Conservation (phyloP, 2,797 vertebrate genomes). For the Echiichthys vipera region DNA sequence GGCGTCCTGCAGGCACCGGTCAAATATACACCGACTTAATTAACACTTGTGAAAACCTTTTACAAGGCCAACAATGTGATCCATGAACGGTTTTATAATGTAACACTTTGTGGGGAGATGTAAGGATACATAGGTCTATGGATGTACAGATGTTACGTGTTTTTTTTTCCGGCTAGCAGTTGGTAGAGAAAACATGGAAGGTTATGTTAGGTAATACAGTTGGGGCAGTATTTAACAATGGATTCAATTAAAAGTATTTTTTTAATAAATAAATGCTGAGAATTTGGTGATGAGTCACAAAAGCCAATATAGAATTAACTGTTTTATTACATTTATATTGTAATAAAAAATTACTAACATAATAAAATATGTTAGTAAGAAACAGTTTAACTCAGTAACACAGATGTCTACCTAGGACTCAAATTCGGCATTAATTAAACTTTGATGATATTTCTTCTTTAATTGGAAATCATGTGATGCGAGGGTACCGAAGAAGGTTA, state of each 20-base stretch:
- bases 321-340: too few relatives aligned
- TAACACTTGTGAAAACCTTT: slow-evolving; percentile 71
- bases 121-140: not conserved
- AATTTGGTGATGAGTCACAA: not conserved
- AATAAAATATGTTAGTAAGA: not conserved
- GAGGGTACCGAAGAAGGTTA: slow-evolving; percentile 23
- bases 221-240: not conserved
- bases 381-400: not conserved
- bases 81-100: slow-evolving; percentile 35
- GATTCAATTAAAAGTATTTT: too few relatives aligned
- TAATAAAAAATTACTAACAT: too few relatives aligned
- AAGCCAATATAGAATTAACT: not conserved
- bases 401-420: not conserved
- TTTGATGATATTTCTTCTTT: slow-evolving; percentile 19
- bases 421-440: slow-evolving; percentile 6
- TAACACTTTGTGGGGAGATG: slow-evolving; percentile 8
- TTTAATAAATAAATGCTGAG: not conserved
- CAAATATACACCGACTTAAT: slow-evolving; percentile 79
- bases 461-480: slow-evolving; percentile 3
- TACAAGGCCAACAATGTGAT: slow-evolving; percentile 60
- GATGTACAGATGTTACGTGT: not conserved
- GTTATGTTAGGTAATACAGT: not conserved
- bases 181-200: not conserved
- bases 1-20: slow-evolving; percentile 78
- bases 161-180: not conserved